These are phyloP conservation scores for Urocitellus parryii DNA, from an alignment of 2,113 vertebrate genomes.

Conservation along the genomic window DNA sequence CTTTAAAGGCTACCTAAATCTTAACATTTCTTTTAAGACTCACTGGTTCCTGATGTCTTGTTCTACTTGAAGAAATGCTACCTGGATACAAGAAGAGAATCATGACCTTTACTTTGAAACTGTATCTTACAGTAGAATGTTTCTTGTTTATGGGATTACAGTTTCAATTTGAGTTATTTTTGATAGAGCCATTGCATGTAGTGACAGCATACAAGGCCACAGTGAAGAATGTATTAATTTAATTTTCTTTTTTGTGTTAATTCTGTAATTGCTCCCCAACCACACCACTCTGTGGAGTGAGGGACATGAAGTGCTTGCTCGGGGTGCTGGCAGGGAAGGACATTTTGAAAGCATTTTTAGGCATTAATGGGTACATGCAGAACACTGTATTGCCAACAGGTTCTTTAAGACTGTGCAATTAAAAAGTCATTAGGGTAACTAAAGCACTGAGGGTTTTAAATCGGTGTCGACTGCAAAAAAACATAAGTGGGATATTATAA, in stretches of 20 bases:
- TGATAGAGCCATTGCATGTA: background rate
- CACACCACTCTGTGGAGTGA: background rate
- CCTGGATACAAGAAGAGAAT: background rate
- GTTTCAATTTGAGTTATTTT: constrained; percentile 53
- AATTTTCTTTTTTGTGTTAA: constrained; percentile 69
- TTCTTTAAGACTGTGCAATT: constrained; percentile 74
- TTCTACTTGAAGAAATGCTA: background rate
- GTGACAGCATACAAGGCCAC: background rate
- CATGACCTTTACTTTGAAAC: background rate
- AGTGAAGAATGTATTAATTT: constrained; percentile 52
- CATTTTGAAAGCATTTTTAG: constrained; percentile 40
- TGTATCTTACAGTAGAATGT: background rate
- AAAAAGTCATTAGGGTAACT: constrained; percentile 64
- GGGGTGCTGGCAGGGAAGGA: constrained; percentile 45
- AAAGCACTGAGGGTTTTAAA: constrained; percentile 41
- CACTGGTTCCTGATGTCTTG: background rate
- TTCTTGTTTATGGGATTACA: constrained; percentile 41
- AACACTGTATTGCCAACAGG: constrained; percentile 12
- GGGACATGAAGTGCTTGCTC: constrained; percentile 26
- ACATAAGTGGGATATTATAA: constrained; percentile 39
- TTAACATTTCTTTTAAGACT: background rate
- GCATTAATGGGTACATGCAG: background rate
- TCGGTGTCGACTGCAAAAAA: constrained; percentile 62
- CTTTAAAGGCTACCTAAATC: background rate
- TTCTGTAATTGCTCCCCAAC: constrained; percentile 70